phyloP scores from a whole-genome alignment of 2,113 vertebrate genomes.

The Oreochromis aureus region DNA sequence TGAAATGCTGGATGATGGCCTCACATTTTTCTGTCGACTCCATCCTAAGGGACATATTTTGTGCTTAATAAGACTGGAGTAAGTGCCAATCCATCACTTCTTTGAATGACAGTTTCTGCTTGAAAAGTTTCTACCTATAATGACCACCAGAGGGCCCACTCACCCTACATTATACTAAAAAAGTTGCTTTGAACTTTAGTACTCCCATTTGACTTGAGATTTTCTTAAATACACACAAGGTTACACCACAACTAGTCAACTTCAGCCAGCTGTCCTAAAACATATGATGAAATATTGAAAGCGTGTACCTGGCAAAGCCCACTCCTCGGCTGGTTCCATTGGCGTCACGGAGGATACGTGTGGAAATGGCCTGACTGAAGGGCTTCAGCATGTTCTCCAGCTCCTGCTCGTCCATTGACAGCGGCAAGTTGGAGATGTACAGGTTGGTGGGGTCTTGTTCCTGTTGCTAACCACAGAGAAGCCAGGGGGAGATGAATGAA shows the following conservation, averaged over 20 bases:
- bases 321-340: constrained; percentile 87
- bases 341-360: constrained; percentile 85
- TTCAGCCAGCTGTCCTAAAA: neutral
- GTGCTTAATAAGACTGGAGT: neutral
- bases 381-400: constrained; percentile 90
- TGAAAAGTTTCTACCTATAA: neutral
- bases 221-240: neutral
- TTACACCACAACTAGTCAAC: neutral
- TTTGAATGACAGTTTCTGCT: neutral
- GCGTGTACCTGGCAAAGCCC: constrained; percentile 84
- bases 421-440: constrained; percentile 90
- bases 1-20: constrained; percentile 89
- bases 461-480: constrained; percentile 79
- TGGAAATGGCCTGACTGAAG: constrained; percentile 92
- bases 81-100: neutral
- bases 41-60: constrained; percentile 70
- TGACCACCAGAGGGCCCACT: constrained; percentile 45
- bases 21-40: constrained; percentile 93
- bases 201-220: neutral
- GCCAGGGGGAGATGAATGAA: neutral
- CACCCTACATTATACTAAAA: neutral
- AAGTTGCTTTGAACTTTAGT: neutral
- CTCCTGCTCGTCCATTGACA: constrained; percentile 90
- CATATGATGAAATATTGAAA: neutral
- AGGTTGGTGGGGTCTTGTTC: constrained; percentile 94